Conservation (phyloP, 2,113 vertebrate species). For the Nothobranchius furzeri region DNA sequence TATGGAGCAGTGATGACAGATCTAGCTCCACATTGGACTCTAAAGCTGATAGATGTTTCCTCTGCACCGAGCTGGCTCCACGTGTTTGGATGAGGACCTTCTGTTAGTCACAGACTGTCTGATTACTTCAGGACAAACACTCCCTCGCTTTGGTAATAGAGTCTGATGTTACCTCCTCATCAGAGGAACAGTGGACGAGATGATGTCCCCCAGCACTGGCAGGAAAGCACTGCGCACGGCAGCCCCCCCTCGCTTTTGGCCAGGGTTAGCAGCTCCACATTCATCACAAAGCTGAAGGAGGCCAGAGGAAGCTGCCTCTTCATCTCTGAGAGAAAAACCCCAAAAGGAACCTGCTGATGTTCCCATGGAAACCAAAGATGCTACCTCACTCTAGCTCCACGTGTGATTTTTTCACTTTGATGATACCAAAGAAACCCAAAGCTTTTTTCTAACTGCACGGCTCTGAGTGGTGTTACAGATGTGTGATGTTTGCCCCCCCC, state of each 20-base stretch:
- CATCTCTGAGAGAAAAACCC: slow-evolving; percentile 66
- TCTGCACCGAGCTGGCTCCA: slow-evolving; percentile 9
- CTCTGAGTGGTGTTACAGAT: slow-evolving; percentile 85
- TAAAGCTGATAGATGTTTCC: slow-evolving; percentile 57
- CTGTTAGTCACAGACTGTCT: slow-evolving; percentile 22
- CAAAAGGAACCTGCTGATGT: slow-evolving; percentile 90
- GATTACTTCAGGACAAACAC: not conserved
- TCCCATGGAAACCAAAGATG: slow-evolving; percentile 99
- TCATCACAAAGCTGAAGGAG: slow-evolving; percentile 85
- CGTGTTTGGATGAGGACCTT: slow-evolving; percentile 11
- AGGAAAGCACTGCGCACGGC: slow-evolving; percentile 90
- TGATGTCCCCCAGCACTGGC: slow-evolving; percentile 94
- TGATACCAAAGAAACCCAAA: slow-evolving; percentile 99
- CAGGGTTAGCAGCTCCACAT: slow-evolving; percentile 89
- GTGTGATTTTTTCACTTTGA: slow-evolving; percentile 99
- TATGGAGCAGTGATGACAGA: slow-evolving; percentile 43
- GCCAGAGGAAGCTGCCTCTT: slow-evolving; percentile 87
- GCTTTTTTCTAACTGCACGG: slow-evolving; percentile 91
- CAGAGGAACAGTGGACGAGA: slow-evolving; percentile 46
- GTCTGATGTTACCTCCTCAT: slow-evolving; percentile 58
- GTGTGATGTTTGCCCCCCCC: slow-evolving; percentile 28
- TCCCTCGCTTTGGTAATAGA: slow-evolving; percentile 35
- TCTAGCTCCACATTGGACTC: slow-evolving; percentile 45
- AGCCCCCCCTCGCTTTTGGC: slow-evolving; percentile 80
- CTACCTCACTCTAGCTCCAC: slow-evolving; percentile 99